Evolutionary conservation across 2,888 invertebrate genomes (phyloP), one percentile per base, ranked within the genome.

Genomic region (Cremastobaeus sp.): DNA sequence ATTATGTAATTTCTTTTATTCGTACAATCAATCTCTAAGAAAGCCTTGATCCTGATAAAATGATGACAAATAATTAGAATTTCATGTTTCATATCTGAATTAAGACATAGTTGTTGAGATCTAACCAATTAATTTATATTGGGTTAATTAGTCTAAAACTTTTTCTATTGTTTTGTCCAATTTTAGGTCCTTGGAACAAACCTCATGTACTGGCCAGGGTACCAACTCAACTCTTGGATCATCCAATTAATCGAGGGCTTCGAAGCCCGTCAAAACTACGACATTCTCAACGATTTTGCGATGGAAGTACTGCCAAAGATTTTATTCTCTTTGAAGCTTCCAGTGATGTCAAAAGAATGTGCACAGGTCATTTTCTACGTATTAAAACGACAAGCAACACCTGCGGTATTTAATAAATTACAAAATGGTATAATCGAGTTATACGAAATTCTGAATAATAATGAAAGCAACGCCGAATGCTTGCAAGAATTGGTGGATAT

Each of bases 311-410:
- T 94, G 14, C 90, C 90, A n/a, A 84, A 86, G 0, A 87, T 94
- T 55, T 92, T 93, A 77, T 79, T 85, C 3, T 88, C 90, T 0
- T 83, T 94, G 64, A 86, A 90, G 20, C 81, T 91, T 35, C 91
- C 92, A 0, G 88, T 89, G 1, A 82, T 89, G 2, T 89, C 92
- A 1, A 89, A 90, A 1, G 89, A 90, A 32, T 89, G 91, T 0
- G 90, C 91, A 0, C 90, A 91, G 1, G 91, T 93, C 34, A 90
- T 93, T 3, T 90, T 92, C 75, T 90, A 92, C 73, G 90, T 94
- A 82, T 83, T 94, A 9, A 90, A 91, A 0, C 90, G 91, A 0
- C 90, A 92, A 39, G 90, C 92, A 48, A 90, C 90, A 3, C 89
- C 90, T 0, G 90, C 90, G 45, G 90, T 92, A n/a, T 91, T 93